Conservation (phyloP, 2,113 vertebrate genomes). For the Crotalus tigris region DNA sequence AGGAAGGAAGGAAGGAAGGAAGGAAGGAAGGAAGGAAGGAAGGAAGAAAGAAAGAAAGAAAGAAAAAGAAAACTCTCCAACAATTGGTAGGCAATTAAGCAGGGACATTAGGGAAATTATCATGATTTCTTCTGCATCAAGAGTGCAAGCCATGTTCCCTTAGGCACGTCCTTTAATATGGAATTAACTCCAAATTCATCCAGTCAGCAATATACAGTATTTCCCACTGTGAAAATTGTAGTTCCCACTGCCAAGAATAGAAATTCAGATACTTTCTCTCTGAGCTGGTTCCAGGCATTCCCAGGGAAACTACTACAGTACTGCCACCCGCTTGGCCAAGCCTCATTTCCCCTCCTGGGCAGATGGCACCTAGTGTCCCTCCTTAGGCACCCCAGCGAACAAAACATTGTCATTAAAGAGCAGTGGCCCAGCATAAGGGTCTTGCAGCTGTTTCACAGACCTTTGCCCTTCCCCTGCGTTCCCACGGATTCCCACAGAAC, state of each 20-base stretch:
- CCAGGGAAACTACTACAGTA: not conserved
- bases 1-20: too few relatives aligned
- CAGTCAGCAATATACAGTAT: not conserved
- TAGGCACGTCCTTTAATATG: not conserved
- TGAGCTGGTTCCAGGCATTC: not conserved
- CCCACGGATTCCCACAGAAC: slow-evolving; percentile 10
- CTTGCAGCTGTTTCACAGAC: slow-evolving; percentile 10
- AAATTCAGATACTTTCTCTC: not conserved
- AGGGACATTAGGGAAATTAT: not conserved
- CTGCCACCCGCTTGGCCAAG: not conserved
- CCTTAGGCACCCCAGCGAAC: not conserved
- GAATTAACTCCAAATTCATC: not conserved
- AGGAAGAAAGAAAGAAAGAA: not conserved
- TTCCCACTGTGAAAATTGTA: not conserved
- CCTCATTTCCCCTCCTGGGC: not conserved
- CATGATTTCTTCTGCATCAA: not conserved
- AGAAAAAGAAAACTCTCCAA: not conserved
- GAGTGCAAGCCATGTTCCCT: not conserved
- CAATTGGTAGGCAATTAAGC: not conserved
- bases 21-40: too few relatives aligned
- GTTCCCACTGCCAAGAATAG: slow-evolving; percentile 11
- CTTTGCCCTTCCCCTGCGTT: slow-evolving; percentile 7
- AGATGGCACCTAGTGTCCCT: not conserved
- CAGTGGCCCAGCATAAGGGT: not conserved
- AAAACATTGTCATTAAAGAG: not conserved